Conservation (phyloP, 2,113 vertebrate species). For the Centropristis striata region DNA sequence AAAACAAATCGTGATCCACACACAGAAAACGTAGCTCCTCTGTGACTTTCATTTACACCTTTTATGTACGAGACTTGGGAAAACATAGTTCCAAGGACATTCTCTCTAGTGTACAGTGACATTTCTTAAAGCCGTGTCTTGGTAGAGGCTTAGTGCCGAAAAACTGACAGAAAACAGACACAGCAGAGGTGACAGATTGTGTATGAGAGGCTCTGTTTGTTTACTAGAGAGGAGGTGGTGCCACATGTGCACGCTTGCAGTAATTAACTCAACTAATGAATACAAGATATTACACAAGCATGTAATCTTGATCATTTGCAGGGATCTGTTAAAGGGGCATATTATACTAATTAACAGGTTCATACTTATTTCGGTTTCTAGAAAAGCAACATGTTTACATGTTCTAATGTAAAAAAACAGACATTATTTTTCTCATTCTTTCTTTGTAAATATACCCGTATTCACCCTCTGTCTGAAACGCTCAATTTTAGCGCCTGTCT, state of each 20-base stretch:
- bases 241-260: slow-evolving; percentile 5
- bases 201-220: background rate
- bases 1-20: slow-evolving; percentile 5
- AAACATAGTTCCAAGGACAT: background rate
- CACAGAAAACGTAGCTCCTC: background rate
- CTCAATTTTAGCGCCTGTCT: too few species aligned
- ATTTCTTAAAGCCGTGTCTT: background rate
- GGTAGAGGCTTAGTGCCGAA: background rate
- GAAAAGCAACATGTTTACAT: too few species aligned
- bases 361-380: too few species aligned
- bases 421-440: too few species aligned
- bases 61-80: background rate
- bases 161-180: background rate
- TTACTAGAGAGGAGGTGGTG: background rate
- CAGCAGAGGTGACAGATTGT: background rate
- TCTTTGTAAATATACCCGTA: too few species aligned
- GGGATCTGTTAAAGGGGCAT: background rate
- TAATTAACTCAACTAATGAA: slow-evolving; percentile 14
- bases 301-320: slow-evolving; percentile 23
- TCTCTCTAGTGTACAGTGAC: background rate
- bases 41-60: background rate
- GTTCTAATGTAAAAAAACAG: too few species aligned
- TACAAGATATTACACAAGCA: slow-evolving; percentile 12
- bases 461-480: too few species aligned
- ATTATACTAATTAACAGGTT: too few species aligned